Conservation (phyloP, 2,113 vertebrate species). For the Procapra przewalskii region DNA sequence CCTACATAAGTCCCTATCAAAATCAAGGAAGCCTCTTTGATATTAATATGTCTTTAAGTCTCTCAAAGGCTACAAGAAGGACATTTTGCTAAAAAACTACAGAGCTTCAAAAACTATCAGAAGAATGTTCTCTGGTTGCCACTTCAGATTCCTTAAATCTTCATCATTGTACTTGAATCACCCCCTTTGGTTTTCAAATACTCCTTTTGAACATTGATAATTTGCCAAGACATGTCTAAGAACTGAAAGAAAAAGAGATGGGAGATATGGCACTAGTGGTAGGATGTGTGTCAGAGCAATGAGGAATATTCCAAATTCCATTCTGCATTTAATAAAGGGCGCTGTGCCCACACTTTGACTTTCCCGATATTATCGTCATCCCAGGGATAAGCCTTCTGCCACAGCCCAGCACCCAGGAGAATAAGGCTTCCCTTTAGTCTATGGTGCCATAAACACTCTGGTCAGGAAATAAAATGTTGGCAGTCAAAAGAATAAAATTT, state of each 20-base stretch:
- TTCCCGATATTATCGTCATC: background rate
- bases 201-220: background rate
- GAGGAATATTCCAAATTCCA: background rate
- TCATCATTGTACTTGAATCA: background rate
- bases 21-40: conserved; percentile 46
- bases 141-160: conserved; percentile 32
- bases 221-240: background rate
- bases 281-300: background rate
- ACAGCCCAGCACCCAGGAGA: background rate
- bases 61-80: conserved; percentile 26
- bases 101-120: conserved; percentile 19
- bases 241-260: background rate
- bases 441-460: background rate
- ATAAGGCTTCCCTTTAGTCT: background rate
- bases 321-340: background rate
- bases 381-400: background rate
- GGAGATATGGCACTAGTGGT: background rate
- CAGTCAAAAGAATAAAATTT: background rate
- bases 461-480: background rate
- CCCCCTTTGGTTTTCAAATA: conserved; percentile 4
- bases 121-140: conserved; percentile 31
- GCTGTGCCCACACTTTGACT: background rate
- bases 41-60: conserved; percentile 26
- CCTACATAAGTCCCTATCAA: background rate
- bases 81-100: conserved; percentile 40